Evolutionary conservation across 2,888 invertebrate species (phyloP).

Genomic region (Portevinia maculata): DNA sequence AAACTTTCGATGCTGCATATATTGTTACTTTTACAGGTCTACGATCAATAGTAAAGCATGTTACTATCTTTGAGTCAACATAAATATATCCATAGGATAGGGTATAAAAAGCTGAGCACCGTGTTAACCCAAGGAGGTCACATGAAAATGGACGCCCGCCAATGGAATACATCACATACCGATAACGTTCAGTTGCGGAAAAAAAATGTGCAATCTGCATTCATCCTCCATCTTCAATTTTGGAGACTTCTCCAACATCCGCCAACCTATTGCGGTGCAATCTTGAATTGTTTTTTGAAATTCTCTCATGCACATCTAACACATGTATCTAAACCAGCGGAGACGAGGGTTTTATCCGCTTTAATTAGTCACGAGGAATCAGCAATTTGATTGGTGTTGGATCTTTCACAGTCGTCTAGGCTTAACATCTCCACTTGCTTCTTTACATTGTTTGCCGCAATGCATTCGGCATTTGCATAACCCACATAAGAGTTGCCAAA

Average conservation of each 20-base stretch:
- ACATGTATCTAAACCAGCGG: slow-evolving; percentile 17
- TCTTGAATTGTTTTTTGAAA: slow-evolving; percentile 60
- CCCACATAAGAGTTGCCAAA: slow-evolving; percentile 38
- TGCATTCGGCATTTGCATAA: slow-evolving; percentile 58
- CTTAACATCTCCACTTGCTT: slow-evolving; percentile 6
- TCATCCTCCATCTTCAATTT: slow-evolving; percentile 5
- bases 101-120: not conserved
- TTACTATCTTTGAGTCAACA: too few relatives aligned
- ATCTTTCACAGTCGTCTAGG: slow-evolving; percentile 41
- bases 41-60: too few relatives aligned
- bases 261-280: slow-evolving; percentile 57
- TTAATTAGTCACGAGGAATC: slow-evolving; percentile 71
- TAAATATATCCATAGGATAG: not conserved
- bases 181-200: not conserved
- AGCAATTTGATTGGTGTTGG: slow-evolving; percentile 44
- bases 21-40: too few relatives aligned
- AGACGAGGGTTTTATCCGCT: slow-evolving; percentile 41
- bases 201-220: slow-evolving; percentile 7
- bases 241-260: not conserved
- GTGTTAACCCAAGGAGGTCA: not conserved
- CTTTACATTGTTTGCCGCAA: slow-evolving; percentile 18
- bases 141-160: slow-evolving; percentile 2
- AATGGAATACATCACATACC: slow-evolving; percentile 15
- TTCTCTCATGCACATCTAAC: slow-evolving; percentile 45
- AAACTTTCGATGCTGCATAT: too few relatives aligned